These are phyloP conservation scores for Sialia sialis DNA, from an alignment of 2,113 vertebrate genomes.

Conservation along the genomic window DNA sequence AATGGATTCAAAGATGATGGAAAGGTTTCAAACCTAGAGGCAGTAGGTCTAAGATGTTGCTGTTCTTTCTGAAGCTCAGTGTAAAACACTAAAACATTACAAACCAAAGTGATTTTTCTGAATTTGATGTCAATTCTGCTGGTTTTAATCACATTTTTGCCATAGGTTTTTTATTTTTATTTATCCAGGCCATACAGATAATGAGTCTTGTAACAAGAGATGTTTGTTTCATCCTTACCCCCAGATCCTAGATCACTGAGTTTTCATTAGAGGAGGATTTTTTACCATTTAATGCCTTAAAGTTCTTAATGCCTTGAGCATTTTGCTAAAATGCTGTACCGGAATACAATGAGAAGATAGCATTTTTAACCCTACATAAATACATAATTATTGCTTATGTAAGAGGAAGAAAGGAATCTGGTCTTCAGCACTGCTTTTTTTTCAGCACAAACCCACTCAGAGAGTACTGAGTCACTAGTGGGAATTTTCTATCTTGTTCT, in stretches of 20 bases:
- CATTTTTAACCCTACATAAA: not conserved
- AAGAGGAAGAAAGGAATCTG: not conserved
- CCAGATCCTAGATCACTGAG: not conserved
- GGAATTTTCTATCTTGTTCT: not conserved
- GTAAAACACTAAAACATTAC: not conserved
- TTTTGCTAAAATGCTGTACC: not conserved
- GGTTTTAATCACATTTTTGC: not conserved
- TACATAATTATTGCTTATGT: not conserved
- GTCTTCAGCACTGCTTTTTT: not conserved
- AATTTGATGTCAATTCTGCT: not conserved
- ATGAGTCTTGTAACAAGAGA: not conserved
- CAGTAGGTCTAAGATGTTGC: not conserved
- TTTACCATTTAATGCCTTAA: not conserved
- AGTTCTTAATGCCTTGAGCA: not conserved
- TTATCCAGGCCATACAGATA: not conserved
- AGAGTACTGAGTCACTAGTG: not conserved
- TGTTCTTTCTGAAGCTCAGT: not conserved
- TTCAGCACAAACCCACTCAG: not conserved
- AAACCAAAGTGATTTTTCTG: not conserved
- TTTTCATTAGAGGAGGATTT: not conserved
- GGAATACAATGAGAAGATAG: not conserved
- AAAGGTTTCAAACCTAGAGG: not conserved
- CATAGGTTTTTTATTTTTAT: not conserved
- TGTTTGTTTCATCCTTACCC: not conserved
- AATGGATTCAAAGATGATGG: not conserved